A percentile compares a stretch with the other conserved stretches of the same genome.
These are phyloP conservation scores for Linnaemya vulpina DNA, from an alignment of 2,888 invertebrate genomes.

Conservation along the genomic window DNA sequence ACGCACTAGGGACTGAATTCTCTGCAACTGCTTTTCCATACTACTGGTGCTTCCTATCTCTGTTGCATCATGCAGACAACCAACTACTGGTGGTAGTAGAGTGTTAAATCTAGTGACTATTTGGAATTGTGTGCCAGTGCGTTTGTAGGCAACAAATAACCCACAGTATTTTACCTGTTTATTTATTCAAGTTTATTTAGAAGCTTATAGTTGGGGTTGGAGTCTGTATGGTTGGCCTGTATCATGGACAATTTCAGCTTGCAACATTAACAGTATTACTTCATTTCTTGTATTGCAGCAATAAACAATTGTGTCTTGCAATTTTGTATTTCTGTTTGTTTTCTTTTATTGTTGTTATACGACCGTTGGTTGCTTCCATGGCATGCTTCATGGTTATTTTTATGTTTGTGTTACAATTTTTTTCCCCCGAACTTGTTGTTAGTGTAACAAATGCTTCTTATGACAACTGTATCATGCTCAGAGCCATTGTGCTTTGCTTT, in stretches of 20 bases:
- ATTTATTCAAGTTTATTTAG: conserved; percentile 38
- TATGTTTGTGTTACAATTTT: conserved; percentile 29
- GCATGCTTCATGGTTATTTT: conserved; percentile 40
- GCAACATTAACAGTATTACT: conserved; percentile 48
- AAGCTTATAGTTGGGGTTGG: conserved; percentile 13
- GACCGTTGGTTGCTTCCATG: background rate
- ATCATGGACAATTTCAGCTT: conserved; percentile 16
- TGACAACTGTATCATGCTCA: conserved; percentile 64
- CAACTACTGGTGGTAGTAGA: conserved; percentile 28
- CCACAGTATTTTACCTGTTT: conserved; percentile 31
- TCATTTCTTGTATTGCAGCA: conserved; percentile 41
- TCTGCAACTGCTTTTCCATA: background rate
- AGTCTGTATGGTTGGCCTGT: conserved; percentile 2
- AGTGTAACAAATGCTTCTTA: conserved; percentile 45
- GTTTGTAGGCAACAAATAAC: conserved; percentile 6
- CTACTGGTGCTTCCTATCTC: background rate
- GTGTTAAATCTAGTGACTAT: background rate
- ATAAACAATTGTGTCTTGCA: conserved; percentile 44
- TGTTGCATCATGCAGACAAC: conserved; percentile 8
- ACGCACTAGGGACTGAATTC: background rate
- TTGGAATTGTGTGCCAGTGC: background rate
- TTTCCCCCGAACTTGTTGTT: background rate
- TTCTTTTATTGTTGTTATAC: conserved; percentile 16
- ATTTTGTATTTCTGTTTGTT: conserved; percentile 25
- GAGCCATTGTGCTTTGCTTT: conserved; percentile 23